These are phyloP conservation scores for Phycodurus eques DNA, from an alignment of 2,113 vertebrate species.

Conservation along the genomic window DNA sequence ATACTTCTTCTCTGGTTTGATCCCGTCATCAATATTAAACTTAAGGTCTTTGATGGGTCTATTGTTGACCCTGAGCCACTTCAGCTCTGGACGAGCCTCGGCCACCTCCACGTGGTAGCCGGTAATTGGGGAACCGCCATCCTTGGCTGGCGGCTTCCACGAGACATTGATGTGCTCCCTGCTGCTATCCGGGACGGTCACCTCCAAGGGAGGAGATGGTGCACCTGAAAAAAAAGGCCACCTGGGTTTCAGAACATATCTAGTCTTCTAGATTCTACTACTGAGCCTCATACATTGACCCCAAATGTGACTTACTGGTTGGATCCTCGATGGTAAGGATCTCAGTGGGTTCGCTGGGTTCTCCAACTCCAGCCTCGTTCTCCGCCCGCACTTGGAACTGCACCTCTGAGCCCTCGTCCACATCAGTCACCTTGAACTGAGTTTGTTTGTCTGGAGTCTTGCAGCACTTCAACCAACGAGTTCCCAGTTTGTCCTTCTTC, in stretches of 20 bases:
- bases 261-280: background rate
- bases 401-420: slow-evolving; percentile 95
- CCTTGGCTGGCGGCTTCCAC: slow-evolving; percentile 92
- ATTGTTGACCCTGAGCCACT: slow-evolving; percentile 93
- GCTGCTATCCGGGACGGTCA: slow-evolving; percentile 86
- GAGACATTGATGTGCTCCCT: slow-evolving; percentile 89
- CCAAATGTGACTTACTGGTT: slow-evolving; percentile 75
- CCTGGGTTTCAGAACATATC: background rate
- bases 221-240: slow-evolving; percentile 70
- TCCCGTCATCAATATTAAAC: slow-evolving; percentile 88
- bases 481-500: slow-evolving; percentile 96
- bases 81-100: slow-evolving; percentile 88
- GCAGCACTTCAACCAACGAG: slow-evolving; percentile 95
- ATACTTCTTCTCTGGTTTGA: slow-evolving; percentile 95
- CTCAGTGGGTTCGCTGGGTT: slow-evolving; percentile 94
- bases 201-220: slow-evolving; percentile 89
- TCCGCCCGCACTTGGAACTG: slow-evolving; percentile 98
- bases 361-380: slow-evolving; percentile 94
- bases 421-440: slow-evolving; percentile 89
- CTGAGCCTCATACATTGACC: background rate
- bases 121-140: slow-evolving; percentile 88
- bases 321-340: slow-evolving; percentile 88
- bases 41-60: slow-evolving; percentile 91
- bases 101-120: slow-evolving; percentile 96
- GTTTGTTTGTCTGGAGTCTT: slow-evolving; percentile 89